phyloP scores from a whole-genome alignment of 2,797 vertebrate genomes.

The Syndactyla subalaris region DNA sequence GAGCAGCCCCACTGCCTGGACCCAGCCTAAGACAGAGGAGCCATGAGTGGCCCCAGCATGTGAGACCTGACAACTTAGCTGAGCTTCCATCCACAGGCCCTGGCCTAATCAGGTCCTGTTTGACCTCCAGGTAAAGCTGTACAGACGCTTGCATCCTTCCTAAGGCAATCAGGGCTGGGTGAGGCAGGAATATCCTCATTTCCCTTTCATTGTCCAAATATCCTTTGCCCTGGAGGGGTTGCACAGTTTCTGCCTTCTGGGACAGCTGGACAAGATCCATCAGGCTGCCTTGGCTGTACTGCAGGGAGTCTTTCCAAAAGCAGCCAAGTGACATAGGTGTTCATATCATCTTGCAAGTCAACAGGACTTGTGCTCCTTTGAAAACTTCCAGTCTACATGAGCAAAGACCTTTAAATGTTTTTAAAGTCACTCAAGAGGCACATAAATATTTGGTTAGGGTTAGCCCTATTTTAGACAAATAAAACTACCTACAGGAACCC shows the following conservation, averaged over 20 bases:
- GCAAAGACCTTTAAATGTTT: conserved; percentile 1
- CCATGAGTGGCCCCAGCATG: rapidly evolving
- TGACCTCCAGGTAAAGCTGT: not conserved
- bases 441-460: conserved; percentile 17
- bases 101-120: not conserved
- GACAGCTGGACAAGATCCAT: not conserved
- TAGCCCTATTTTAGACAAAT: conserved; percentile 25
- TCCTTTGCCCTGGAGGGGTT: not conserved
- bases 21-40: not conserved
- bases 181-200: conserved; percentile 40
- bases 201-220: conserved; percentile 23
- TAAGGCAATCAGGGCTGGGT: not conserved
- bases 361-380: not conserved
- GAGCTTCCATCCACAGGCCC: not conserved
- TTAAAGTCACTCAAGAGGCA: not conserved
- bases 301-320: not conserved
- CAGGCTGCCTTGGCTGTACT: not conserved
- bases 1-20: not conserved
- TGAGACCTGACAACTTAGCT: not conserved
- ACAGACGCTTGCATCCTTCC: not conserved
- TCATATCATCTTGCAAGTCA: not conserved
- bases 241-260: not conserved
- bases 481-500: not conserved
- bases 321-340: not conserved
- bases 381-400: not conserved